These are phyloP conservation scores for Camelus bactrianus DNA, from an alignment of 2,113 vertebrate genomes.

Conservation along the genomic window DNA sequence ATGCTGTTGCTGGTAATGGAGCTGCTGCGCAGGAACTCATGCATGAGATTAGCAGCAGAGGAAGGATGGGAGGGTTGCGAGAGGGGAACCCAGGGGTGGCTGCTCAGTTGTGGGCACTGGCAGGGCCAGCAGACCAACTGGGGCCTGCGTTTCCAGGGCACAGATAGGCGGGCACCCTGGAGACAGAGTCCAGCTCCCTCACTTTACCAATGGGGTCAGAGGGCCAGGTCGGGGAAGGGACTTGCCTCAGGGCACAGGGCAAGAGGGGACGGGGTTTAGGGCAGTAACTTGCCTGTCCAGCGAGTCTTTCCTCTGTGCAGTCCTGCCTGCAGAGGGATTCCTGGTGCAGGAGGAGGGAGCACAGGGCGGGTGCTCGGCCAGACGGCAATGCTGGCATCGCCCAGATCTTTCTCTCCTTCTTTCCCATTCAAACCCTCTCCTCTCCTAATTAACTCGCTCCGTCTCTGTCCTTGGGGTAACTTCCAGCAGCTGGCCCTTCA, in stretches of 20 bases:
- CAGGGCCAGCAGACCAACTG: neutral
- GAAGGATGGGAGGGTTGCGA: neutral
- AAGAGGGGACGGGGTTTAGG: too few relatives aligned
- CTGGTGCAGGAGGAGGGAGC: neutral
- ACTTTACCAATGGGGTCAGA: neutral
- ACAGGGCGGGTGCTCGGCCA: fast-evolving
- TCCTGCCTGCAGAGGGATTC: neutral
- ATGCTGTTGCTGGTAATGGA: conserved; percentile 45
- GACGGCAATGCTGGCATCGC: neutral
- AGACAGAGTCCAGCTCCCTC: neutral
- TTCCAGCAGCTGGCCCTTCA: neutral
- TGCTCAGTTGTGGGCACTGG: neutral
- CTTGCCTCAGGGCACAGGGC: neutral
- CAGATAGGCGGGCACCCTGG: neutral
- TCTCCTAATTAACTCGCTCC: neutral
- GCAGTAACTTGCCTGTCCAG: neutral
- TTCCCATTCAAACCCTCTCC: neutral
- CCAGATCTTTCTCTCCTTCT: neutral
- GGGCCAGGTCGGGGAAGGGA: neutral
- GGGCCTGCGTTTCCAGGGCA: neutral
- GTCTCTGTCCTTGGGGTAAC: neutral
- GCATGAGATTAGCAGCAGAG: conserved; percentile 43
- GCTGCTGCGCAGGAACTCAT: conserved; percentile 31
- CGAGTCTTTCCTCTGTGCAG: fast-evolving
- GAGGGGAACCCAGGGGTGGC: neutral